Percentiles rank a stretch among this genome's conserved stretches.
Evolutionary conservation across 2,888 invertebrate species (phyloP).

Genomic region (Thymelicus sylvestris): DNA sequence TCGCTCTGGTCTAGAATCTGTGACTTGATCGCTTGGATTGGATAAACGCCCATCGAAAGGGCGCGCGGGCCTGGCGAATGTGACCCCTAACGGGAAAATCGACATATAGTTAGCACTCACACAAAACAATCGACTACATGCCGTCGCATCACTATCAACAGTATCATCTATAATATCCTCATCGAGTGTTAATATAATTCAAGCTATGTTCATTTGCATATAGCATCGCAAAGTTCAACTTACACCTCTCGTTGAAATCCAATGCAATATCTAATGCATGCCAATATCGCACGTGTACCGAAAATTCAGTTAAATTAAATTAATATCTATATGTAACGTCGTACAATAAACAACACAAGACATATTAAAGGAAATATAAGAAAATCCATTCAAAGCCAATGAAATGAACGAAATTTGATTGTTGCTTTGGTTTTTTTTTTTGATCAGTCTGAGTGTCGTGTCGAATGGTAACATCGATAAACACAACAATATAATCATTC

Average conservation of each 20-base stretch:
- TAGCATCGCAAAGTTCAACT: conserved; percentile 52
- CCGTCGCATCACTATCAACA: conserved; percentile 59
- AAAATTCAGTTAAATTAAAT: conserved; percentile 41
- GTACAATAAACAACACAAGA: conserved; percentile 47
- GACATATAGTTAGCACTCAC: conserved; percentile 86
- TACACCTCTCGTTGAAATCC: conserved; percentile 49
- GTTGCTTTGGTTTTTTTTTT: conserved; percentile 34
- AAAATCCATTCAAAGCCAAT: conserved; percentile 78
- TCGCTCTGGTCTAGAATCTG: conserved; percentile 94
- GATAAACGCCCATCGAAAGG: conserved; percentile 95
- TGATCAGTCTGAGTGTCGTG: conserved; percentile 46
- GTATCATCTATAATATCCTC: conserved; percentile 55
- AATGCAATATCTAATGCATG: conserved; percentile 65
- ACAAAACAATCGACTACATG: conserved; percentile 79
- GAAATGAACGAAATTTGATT: conserved; percentile 55
- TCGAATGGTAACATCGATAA: conserved; percentile 74
- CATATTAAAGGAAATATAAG: conserved; percentile 60
- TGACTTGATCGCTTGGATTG: conserved; percentile 94
- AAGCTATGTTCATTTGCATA: conserved; percentile 65
- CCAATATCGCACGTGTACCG: conserved; percentile 47
- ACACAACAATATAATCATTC: conserved; percentile 73
- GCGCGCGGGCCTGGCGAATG: conserved; percentile 96
- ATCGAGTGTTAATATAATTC: conserved; percentile 59
- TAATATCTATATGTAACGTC: conserved; percentile 21
- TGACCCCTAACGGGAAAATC: conserved; percentile 90